Percentiles rank a stretch among this genome's conserved stretches.
Evolutionary conservation across 2,888 invertebrate species (phyloP).

Genomic region (Zhuqinia jingwanae): DNA sequence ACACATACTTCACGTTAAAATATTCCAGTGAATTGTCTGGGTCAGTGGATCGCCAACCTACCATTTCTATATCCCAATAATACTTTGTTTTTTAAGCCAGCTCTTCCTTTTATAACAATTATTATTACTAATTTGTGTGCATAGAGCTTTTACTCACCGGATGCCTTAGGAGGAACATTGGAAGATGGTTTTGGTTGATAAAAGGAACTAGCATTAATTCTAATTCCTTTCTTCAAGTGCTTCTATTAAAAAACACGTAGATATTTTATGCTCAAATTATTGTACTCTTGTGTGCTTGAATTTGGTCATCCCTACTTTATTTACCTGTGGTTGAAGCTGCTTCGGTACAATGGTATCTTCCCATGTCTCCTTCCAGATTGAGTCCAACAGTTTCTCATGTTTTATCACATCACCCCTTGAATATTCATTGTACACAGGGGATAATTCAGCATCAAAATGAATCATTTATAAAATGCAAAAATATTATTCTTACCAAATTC

Average conservation of each 20-base stretch:
- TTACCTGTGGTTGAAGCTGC: slow-evolving; percentile 43
- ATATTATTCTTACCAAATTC: slow-evolving; percentile 49
- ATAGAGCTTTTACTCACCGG: slow-evolving; percentile 57
- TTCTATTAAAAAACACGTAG: too few species aligned
- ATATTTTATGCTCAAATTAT: too few species aligned
- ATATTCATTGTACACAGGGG: too few species aligned
- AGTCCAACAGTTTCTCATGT: slow-evolving; percentile 70
- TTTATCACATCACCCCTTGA: slow-evolving; percentile 74
- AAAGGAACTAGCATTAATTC: background rate
- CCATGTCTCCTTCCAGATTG: slow-evolving; percentile 75
- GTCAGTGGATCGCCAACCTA: slow-evolving; percentile 73
- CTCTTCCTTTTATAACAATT: too few species aligned
- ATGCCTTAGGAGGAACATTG: slow-evolving; percentile 59
- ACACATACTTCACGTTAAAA: slow-evolving; percentile 39
- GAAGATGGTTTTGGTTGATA: slow-evolving; percentile 50
- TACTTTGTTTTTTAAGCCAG: too few species aligned
- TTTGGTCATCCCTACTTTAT: too few species aligned
- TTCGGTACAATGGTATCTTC: slow-evolving; percentile 47
- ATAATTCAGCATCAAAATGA: too few species aligned
- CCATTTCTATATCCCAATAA: too few species aligned
- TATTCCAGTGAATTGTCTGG: slow-evolving; percentile 65
- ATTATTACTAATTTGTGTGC: background rate
- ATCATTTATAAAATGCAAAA: too few species aligned
- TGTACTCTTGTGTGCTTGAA: too few species aligned
- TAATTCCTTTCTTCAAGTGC: too few species aligned